phyloP scores from a whole-genome alignment of 23 tunicate genomes.

The Clavelina lepadiformis region DNA sequence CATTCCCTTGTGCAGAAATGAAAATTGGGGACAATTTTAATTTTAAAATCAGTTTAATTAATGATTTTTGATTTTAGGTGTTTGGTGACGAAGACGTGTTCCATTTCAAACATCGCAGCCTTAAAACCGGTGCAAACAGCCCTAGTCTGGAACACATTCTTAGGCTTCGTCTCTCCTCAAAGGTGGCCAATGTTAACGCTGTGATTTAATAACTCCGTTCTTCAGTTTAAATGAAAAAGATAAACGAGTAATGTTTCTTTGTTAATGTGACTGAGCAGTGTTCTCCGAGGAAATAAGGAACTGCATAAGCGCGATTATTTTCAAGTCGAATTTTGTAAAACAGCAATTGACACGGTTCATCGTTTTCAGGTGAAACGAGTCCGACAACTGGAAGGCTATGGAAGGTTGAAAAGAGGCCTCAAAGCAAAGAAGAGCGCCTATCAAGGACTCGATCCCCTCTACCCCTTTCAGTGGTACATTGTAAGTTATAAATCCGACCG shows the following conservation, averaged over 20 bases:
- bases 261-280: too few relatives aligned
- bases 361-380: slow-evolving; percentile 48
- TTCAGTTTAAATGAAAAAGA: too few relatives aligned
- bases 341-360: too few relatives aligned
- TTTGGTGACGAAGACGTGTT: slow-evolving; percentile 25
- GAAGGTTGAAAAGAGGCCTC: slow-evolving; percentile 74
- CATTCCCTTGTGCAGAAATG: too few relatives aligned
- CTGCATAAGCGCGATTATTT: too few relatives aligned
- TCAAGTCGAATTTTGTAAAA: too few relatives aligned
- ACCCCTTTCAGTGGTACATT: slow-evolving; percentile 78
- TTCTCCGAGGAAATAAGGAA: too few relatives aligned
- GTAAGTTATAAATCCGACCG: slow-evolving; percentile 38
- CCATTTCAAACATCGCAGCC: slow-evolving; percentile 36
- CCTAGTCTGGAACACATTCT: slow-evolving; percentile 23
- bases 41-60: too few relatives aligned
- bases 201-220: too few relatives aligned
- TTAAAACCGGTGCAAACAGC: slow-evolving; percentile 7
- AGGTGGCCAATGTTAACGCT: slow-evolving; percentile 5
- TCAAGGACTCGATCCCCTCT: slow-evolving; percentile 72
- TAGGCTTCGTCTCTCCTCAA: slow-evolving; percentile 28
- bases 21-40: too few relatives aligned
- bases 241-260: too few relatives aligned
- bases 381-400: slow-evolving; percentile 72
- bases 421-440: slow-evolving; percentile 33
- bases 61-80: slow-evolving; percentile 20